These are phyloP conservation scores for Lacanobia wlatinum DNA, from an alignment of 2,888 invertebrate species.

Conservation along the genomic window DNA sequence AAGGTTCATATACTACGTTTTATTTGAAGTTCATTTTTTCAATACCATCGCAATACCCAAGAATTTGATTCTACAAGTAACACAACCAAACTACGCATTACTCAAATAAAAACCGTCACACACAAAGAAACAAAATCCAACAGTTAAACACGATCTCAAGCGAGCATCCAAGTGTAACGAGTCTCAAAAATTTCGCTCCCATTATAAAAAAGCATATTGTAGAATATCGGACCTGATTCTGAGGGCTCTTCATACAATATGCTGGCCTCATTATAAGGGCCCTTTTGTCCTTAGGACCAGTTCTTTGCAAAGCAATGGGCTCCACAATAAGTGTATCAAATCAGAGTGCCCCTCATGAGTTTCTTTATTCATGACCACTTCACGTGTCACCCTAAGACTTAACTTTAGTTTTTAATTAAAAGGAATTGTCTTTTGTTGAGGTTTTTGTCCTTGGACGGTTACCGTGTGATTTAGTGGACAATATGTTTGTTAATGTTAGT, in stretches of 20 bases:
- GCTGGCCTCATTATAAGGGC: slow-evolving; percentile 90
- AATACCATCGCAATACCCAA: not conserved
- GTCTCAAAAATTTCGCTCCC: slow-evolving; percentile 74
- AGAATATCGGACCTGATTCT: slow-evolving; percentile 80
- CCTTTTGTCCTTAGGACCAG: slow-evolving; percentile 90
- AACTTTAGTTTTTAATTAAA: slow-evolving; percentile 85
- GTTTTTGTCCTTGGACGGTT: slow-evolving; percentile 40
- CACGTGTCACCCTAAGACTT: slow-evolving; percentile 78
- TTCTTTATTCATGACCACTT: slow-evolving; percentile 86
- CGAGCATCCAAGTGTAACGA: slow-evolving; percentile 70
- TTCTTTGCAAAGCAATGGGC: slow-evolving; percentile 78
- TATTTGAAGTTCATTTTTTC: not conserved
- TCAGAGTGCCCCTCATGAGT: slow-evolving; percentile 85
- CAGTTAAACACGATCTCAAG: slow-evolving; percentile 65
- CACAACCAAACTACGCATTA: slow-evolving; percentile 24
- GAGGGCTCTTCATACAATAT: slow-evolving; percentile 88
- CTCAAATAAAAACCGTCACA: slow-evolving; percentile 39
- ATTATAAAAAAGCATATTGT: slow-evolving; percentile 87
- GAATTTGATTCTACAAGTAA: not conserved
- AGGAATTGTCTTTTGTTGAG: slow-evolving; percentile 74
- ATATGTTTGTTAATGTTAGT: slow-evolving; percentile 10
- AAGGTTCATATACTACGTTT: no score
- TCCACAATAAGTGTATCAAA: slow-evolving; percentile 89
- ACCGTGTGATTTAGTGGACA: slow-evolving; percentile 38
- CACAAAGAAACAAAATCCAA: slow-evolving; percentile 58